These are phyloP conservation scores for Morus bassanus DNA, from an alignment of 2,797 vertebrate species.

Conservation along the genomic window DNA sequence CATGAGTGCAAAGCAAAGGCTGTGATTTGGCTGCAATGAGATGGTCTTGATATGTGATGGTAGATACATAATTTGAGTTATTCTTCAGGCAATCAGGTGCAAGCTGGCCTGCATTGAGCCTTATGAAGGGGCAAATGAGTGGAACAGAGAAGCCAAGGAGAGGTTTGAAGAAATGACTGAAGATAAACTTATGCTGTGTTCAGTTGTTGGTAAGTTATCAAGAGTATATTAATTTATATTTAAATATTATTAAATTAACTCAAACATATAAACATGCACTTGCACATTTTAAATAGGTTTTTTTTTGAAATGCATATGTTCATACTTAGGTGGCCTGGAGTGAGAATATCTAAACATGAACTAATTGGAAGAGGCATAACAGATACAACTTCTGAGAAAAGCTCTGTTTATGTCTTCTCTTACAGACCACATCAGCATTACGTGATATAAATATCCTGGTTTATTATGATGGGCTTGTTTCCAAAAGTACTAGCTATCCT, in stretches of 20 bases:
- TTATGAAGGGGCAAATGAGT: conserved; percentile 67
- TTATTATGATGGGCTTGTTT: not conserved
- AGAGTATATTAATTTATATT: not conserved
- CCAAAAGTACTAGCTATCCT: not conserved
- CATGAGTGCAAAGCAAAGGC: not conserved
- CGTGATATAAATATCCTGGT: not conserved
- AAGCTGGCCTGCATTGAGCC: conserved; percentile 82
- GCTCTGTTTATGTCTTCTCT: not conserved
- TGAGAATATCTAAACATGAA: not conserved
- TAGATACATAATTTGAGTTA: not conserved
- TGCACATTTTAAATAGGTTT: not conserved
- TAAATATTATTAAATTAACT: not conserved
- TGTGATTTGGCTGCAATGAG: not conserved
- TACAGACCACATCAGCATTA: not conserved
- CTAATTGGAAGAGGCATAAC: not conserved
- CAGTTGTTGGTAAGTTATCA: conserved; percentile 71
- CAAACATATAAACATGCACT: not conserved
- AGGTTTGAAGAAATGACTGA: conserved; percentile 82
- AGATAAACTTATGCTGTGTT: conserved; percentile 79
- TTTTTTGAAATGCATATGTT: not conserved
- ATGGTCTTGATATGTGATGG: not conserved
- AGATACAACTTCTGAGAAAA: not conserved
- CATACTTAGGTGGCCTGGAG: not conserved
- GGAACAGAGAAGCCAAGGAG: conserved; percentile 78
- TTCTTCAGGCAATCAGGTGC: conserved; percentile 84